Evolutionary conservation across 2,797 vertebrate genomes (phyloP).

Genomic region (Mormyrops attenuatus): DNA sequence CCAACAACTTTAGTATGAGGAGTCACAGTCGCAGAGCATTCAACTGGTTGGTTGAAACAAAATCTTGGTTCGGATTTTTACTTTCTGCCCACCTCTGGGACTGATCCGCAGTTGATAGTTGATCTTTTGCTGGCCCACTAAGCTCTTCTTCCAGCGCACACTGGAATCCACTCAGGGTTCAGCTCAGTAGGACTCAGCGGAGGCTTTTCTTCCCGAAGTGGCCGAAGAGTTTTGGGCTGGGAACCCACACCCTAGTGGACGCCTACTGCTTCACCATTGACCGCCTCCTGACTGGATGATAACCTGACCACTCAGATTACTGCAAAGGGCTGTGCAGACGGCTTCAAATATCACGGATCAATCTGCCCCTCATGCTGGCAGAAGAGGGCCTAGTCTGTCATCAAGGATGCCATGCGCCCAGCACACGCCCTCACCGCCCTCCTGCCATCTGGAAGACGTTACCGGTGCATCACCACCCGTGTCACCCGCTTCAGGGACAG

Average conservation of each 20-base stretch:
- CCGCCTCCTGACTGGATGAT: too few relatives aligned
- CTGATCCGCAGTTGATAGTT: background rate
- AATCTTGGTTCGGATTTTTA: background rate
- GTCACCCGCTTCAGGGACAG: background rate
- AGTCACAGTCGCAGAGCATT: too few relatives aligned
- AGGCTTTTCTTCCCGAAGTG: background rate
- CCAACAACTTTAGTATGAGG: background rate
- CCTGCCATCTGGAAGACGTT: background rate
- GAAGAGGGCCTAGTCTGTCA: background rate
- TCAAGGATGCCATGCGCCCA: background rate
- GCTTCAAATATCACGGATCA: background rate
- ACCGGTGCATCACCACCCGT: background rate
- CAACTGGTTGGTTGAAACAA: background rate
- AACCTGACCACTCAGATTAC: background rate
- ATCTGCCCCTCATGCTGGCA: background rate
- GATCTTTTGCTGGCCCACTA: background rate
- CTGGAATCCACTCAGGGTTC: background rate
- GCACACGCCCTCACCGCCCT: background rate
- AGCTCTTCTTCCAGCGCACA: background rate
- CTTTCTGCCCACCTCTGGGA: background rate
- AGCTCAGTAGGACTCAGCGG: background rate
- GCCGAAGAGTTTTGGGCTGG: background rate
- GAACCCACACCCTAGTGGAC: background rate
- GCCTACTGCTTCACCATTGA: too few relatives aligned
- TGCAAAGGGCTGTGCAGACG: background rate